A percentile compares a stretch with the other conserved stretches of the same genome.
Evolutionary conservation across 2,113 vertebrate genomes (phyloP).

Genomic region (Indicator maculatus): DNA sequence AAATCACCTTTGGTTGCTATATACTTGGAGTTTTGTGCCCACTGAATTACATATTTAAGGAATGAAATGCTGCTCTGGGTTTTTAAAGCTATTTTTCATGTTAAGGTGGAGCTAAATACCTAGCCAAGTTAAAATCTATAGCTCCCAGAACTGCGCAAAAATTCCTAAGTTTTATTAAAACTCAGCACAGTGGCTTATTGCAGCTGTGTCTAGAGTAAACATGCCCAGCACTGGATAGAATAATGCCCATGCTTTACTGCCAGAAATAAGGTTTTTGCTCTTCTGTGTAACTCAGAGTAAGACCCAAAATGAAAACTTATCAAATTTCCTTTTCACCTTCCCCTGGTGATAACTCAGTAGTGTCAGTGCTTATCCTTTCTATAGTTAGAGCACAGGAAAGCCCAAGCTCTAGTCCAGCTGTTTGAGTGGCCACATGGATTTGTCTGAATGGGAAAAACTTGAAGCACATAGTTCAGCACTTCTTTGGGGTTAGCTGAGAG

Average conservation of each 20-base stretch:
- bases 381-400: neutral
- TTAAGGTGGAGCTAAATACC: neutral
- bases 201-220: neutral
- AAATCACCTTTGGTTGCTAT: neutral
- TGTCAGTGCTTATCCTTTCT: neutral
- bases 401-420: neutral
- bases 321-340: neutral
- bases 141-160: slow-evolving; percentile 17
- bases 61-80: neutral
- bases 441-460: neutral
- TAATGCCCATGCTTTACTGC: neutral
- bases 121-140: neutral
- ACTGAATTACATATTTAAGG: neutral
- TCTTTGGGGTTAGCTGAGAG: neutral
- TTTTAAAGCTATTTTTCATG: neutral
- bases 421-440: neutral
- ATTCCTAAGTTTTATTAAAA: neutral
- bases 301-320: neutral
- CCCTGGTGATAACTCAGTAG: neutral
- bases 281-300: neutral
- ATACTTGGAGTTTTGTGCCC: neutral
- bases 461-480: neutral
- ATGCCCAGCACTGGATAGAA: neutral
- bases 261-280: neutral
- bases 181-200: neutral